Percentiles rank a stretch among this genome's conserved stretches.
These are phyloP conservation scores for Axinella damicornis DNA, from an alignment of 37 sponge, comb jelly and placozoan genomes.

Conservation along the genomic window DNA sequence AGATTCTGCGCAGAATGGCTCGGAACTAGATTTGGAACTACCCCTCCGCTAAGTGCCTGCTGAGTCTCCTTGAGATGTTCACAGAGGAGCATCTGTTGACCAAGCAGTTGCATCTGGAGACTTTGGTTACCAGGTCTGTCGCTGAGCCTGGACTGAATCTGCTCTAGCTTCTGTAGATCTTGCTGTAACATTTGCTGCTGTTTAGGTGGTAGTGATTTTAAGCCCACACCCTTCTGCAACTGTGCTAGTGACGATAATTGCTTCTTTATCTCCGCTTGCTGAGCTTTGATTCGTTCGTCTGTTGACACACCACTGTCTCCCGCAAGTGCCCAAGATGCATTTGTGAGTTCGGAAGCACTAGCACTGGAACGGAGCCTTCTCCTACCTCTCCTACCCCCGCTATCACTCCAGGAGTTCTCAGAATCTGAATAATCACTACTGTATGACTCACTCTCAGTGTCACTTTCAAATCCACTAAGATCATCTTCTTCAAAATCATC, in stretches of 20 bases:
- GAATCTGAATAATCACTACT: constrained; percentile 16
- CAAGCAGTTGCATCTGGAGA: constrained; percentile 63
- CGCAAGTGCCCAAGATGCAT: constrained; percentile 64
- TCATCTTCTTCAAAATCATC: constrained; percentile 63
- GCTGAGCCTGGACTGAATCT: constrained; percentile 45
- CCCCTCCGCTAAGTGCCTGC: not conserved
- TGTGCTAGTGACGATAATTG: constrained; percentile 40
- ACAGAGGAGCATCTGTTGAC: constrained; percentile 71
- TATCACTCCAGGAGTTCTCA: constrained; percentile 41
- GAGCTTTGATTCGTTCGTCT: constrained; percentile 50
- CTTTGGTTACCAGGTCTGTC: constrained; percentile 33
- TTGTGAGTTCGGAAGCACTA: constrained; percentile 43
- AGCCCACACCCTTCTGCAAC: constrained; percentile 54
- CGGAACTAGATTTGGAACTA: not conserved
- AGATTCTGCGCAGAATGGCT: not conserved
- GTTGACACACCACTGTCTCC: constrained; percentile 36
- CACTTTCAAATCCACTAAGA: constrained; percentile 8
- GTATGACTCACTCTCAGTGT: constrained; percentile 7
- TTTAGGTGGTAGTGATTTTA: constrained; percentile 51
- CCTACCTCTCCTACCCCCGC: constrained; percentile 1
- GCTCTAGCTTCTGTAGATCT: constrained; percentile 68
- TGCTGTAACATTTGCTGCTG: constrained; percentile 65
- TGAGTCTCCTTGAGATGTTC: constrained; percentile 68
- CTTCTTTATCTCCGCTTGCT: constrained; percentile 75
- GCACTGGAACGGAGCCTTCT: constrained; percentile 15